A percentile compares a stretch with the other conserved stretches of the same genome.
Conservation (phyloP, 2,797 vertebrate species). For the Adrianichthys oophorus region DNA sequence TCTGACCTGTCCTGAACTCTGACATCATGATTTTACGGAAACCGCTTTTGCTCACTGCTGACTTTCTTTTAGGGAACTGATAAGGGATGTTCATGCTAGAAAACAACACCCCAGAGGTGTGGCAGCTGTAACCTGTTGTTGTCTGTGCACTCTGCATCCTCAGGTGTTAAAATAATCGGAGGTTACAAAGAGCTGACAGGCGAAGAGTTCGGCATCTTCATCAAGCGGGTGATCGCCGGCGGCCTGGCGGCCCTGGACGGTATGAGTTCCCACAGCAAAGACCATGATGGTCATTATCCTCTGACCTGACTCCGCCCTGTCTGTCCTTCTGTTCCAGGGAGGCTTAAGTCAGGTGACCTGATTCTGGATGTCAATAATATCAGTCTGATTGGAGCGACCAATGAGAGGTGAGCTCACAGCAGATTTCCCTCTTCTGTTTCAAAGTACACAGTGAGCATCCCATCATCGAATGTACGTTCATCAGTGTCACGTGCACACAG, state of each 20-base stretch:
- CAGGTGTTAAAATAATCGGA: slow-evolving; percentile 88
- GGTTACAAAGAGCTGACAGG: slow-evolving; percentile 80
- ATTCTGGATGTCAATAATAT: slow-evolving; percentile 88
- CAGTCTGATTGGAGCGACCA: slow-evolving; percentile 83
- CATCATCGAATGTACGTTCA: no score
- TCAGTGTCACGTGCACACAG: no score
- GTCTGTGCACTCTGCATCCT: background rate
- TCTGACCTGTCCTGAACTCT: no score
- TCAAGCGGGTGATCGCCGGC: slow-evolving; percentile 83
- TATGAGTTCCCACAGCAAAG: slow-evolving; percentile 29
- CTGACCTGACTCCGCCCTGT: background rate
- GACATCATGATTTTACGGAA: no score
- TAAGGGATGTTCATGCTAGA: no score
- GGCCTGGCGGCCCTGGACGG: slow-evolving; percentile 83
- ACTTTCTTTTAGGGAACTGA: no score
- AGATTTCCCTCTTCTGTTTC: background rate
- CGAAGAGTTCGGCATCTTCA: slow-evolving; percentile 87
- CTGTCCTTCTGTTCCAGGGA: slow-evolving; percentile 70
- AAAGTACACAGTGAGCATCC: background rate
- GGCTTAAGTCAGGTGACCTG: slow-evolving; percentile 84
- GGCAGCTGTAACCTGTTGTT: no score
- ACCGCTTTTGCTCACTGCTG: no score
- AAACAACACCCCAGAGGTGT: no score
- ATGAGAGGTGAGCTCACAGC: slow-evolving; percentile 75
- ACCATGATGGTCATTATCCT: background rate